Conservation (phyloP, 1,140 invertebrate species). For the Heliconius hermathena region DNA sequence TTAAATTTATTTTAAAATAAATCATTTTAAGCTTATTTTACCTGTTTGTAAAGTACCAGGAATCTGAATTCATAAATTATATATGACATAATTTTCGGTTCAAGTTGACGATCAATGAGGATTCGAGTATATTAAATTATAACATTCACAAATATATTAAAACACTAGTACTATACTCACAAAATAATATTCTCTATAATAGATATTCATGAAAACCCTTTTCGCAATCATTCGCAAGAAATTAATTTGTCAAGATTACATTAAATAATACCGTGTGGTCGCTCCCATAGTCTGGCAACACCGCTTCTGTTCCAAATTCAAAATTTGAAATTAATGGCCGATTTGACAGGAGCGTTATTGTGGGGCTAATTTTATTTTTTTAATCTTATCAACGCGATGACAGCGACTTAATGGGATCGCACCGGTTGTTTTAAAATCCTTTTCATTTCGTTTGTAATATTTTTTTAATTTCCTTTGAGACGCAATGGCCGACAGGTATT, state of each 20-base stretch:
- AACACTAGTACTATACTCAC: not conserved
- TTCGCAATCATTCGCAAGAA: not conserved
- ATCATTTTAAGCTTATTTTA: not conserved
- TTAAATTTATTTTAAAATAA: not conserved
- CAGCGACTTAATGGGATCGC: constrained; percentile 77
- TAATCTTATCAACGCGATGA: constrained; percentile 81
- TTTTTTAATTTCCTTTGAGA: constrained; percentile 42
- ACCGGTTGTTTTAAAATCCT: constrained; percentile 69
- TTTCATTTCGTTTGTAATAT: constrained; percentile 54
- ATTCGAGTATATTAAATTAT: too few species aligned
- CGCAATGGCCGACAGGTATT: constrained; percentile 40
- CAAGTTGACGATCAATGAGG: too few species aligned
- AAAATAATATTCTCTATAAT: not conserved
- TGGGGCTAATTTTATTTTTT: constrained; percentile 68
- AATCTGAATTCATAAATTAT: too few species aligned
- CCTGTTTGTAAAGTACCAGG: too few species aligned
- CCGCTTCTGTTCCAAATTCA: constrained; percentile 77
- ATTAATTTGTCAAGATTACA: constrained; percentile 50
- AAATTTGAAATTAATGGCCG: constrained; percentile 80
- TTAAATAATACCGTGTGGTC: constrained; percentile 45
- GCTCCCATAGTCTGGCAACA: constrained; percentile 50
- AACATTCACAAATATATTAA: too few species aligned
- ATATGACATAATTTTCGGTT: too few species aligned
- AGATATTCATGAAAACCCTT: not conserved
- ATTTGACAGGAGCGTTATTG: constrained; percentile 81